A percentile compares a stretch with the other conserved stretches of the same genome.
Evolutionary conservation across 2,797 vertebrate species (phyloP).

Genomic region (Danio kyathit): DNA sequence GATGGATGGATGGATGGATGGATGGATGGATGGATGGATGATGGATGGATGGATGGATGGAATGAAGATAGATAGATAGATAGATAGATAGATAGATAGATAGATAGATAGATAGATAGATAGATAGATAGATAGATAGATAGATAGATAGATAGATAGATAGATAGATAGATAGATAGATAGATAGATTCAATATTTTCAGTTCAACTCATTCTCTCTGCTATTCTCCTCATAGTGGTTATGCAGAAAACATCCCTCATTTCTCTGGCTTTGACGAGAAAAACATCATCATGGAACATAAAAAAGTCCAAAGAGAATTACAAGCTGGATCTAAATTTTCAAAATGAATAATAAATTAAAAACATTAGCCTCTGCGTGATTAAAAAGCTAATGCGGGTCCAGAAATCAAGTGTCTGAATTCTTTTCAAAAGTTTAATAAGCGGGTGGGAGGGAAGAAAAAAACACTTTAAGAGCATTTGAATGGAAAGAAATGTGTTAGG

Average conservation of each 20-base stretch:
- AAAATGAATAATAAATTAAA: conserved; percentile 77
- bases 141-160: conserved; percentile 5
- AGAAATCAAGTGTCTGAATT: conserved; percentile 66
- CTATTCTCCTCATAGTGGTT: conserved; percentile 6
- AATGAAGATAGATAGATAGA: neutral
- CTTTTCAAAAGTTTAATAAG: conserved; percentile 68
- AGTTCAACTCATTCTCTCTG: neutral
- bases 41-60: neutral
- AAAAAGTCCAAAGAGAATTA: conserved; percentile 65
- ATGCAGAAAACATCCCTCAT: conserved; percentile 19
- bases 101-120: conserved; percentile 16
- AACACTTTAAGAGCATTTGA: conserved; percentile 50
- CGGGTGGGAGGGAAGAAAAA: conserved; percentile 54
- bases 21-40: neutral
- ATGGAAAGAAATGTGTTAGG: conserved; percentile 62
- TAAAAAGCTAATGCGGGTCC: conserved; percentile 65
- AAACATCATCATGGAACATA: conserved; percentile 59
- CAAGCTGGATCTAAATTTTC: conserved; percentile 63
- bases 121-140: neutral
- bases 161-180: neutral
- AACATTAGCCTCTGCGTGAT: conserved; percentile 72
- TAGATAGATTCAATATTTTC: neutral
- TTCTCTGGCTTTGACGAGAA: conserved; percentile 61
- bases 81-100: neutral
- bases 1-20: neutral